Evolutionary conservation across 2,888 invertebrate genomes (phyloP), one percentile per base, ranked within the genome.

Genomic region (Silvanus unidentatus): DNA sequence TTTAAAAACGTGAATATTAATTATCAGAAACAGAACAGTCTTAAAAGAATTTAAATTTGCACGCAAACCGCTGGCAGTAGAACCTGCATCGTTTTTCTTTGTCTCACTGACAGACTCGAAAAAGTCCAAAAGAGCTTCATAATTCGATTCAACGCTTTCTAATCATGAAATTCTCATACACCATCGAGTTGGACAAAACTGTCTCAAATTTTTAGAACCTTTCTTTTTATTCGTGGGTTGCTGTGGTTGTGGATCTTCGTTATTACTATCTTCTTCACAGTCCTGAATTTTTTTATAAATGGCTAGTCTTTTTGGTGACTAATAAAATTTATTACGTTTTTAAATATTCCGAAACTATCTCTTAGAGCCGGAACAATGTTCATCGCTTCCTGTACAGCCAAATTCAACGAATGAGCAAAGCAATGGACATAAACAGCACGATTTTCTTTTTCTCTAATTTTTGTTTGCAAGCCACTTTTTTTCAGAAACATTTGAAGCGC

Each of bases 141-240:
- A 41, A 14, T 41, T 45, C 6, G 9, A 8, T 2, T 11, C 2
- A 10, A 44, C 2, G 4, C 30, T 10, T 28, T 44, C 39, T 32
- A 40, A 22, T 12, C 40, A 35, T 22, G 16, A 13, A 8, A 44
- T 12, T 11, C 44, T 8, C 2, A 42, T 5, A 12, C 45, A 46
- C 46, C 28, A 46, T 12, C 42, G 16, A 5, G 39, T 46, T 8
- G 42, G 37, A 29, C 42, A 45, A 37, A 42, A 43, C n/a, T 38
- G 42, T 12, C 42, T 9, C 10, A 46, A 13, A 12, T 22, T 15
- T 14, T 14, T 10, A 40, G n/a, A n/a, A n/a, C 16, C 6, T 11
- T 16, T 2, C 16, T 39, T 4, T 29, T 39, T 10, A 14, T 6
- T 28, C 9, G 11, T 28, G 5, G 28, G n/a, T n/a, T n/a, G n/a